Conservation (phyloP, 1,140 invertebrate genomes). For the Drosophila kepulauana region DNA sequence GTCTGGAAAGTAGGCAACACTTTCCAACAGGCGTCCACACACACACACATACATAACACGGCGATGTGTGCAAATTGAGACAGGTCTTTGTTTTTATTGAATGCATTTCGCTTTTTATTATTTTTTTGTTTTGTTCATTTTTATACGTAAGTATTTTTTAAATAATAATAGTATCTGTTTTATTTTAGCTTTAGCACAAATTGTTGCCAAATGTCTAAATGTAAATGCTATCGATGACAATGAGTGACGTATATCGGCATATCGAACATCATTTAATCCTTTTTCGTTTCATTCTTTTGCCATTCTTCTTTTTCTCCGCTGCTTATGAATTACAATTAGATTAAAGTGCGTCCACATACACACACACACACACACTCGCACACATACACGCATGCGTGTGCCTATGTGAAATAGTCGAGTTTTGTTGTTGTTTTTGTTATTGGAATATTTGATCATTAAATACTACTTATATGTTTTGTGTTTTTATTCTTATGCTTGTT, state of each 20-base stretch:
- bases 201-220: slow-evolving; percentile 40
- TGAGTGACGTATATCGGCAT: slow-evolving; percentile 16
- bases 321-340: slow-evolving; percentile 51
- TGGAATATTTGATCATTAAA: slow-evolving; percentile 50
- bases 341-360: slow-evolving; percentile 31
- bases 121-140: slow-evolving; percentile 39
- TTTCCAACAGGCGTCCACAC: background rate
- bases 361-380: slow-evolving; percentile 12
- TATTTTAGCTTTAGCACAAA: slow-evolving; percentile 49
- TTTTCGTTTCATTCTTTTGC: background rate
- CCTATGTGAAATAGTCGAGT: slow-evolving; percentile 9
- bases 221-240: slow-evolving; percentile 64
- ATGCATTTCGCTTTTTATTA: slow-evolving; percentile 39
- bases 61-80: background rate
- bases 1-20: slow-evolving; percentile 5
- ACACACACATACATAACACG: too few relatives aligned
- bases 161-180: slow-evolving; percentile 43
- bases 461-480: slow-evolving; percentile 49
- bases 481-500: slow-evolving; percentile 36
- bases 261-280: slow-evolving; percentile 33
- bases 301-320: background rate
- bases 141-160: slow-evolving; percentile 39
- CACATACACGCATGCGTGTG: slow-evolving; percentile 5
- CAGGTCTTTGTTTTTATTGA: slow-evolving; percentile 46
- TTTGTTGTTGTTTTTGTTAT: slow-evolving; percentile 4